phyloP scores from a whole-genome alignment of 2,888 invertebrate species.

The Cetonia aurata region DNA sequence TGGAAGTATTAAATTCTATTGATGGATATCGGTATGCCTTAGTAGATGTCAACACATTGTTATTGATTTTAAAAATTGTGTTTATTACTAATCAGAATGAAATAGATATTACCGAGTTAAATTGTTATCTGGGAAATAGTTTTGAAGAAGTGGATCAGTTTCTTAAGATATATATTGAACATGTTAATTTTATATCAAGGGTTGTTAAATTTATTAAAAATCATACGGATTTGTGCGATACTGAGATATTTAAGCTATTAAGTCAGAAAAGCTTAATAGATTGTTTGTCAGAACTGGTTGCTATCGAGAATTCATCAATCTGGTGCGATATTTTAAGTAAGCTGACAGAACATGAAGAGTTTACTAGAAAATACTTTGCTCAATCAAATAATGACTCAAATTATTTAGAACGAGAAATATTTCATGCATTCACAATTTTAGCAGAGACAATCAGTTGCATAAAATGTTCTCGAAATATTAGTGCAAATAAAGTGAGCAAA shows the following conservation, averaged over 20 bases:
- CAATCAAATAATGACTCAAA: slow-evolving; percentile 45
- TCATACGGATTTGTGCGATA: slow-evolving; percentile 46
- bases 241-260: slow-evolving; percentile 50
- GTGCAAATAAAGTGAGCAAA: slow-evolving; percentile 62
- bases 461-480: slow-evolving; percentile 54
- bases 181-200: slow-evolving; percentile 54
- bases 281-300: slow-evolving; percentile 54
- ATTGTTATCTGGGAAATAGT: slow-evolving; percentile 47
- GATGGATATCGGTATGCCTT: slow-evolving; percentile 49
- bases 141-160: slow-evolving; percentile 54
- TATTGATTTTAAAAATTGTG: slow-evolving; percentile 36
- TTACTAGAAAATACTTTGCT: slow-evolving; percentile 42
- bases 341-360: slow-evolving; percentile 52
- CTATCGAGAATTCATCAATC: slow-evolving; percentile 50
- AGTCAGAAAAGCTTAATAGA: slow-evolving; percentile 53
- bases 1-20: slow-evolving; percentile 56
- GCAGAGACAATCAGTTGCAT: slow-evolving; percentile 69
- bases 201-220: slow-evolving; percentile 57
- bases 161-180: slow-evolving; percentile 56
- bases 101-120: slow-evolving; percentile 47
- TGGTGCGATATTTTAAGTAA: slow-evolving; percentile 51
- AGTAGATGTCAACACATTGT: slow-evolving; percentile 47
- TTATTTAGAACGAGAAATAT: slow-evolving; percentile 61
- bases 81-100: slow-evolving; percentile 23
- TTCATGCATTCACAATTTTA: slow-evolving; percentile 70